Evolutionary conservation across 1,140 invertebrate species (phyloP), one percentile per base, ranked within the genome.

Genomic region (Popillia japonica): DNA sequence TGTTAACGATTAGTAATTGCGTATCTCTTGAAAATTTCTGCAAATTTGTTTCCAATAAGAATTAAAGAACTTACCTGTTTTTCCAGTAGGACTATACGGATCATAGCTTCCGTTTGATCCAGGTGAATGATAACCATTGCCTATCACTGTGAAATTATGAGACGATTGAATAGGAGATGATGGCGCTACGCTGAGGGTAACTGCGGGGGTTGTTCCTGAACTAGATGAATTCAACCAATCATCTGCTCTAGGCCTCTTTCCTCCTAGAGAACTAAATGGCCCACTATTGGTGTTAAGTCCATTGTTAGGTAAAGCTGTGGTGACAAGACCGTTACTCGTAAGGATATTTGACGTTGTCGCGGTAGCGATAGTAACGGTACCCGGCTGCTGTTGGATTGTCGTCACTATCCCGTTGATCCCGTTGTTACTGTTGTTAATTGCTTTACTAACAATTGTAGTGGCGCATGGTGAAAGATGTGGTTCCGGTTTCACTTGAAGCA

Each of bases 51-150:
- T 34, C 27, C 4, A 34, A 34, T 34, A 34, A 2, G 27, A 34
- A 34, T 34, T 34, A 34, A 55, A 17, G 2, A 76, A 90, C 93
- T 92, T 81, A 94, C 94, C 93, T 90, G 93, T 91, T 91, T 95
- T 95, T 84, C 93, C 93, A 87, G 94, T 95, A 59, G 94, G 94
- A 89, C 94, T 95, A 86, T 95, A 95, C 83, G 94, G 93, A 83
- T 95, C 94, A 87, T 95, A 95, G 89, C 94, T 95, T 83, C 93
- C 91, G 64, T 75, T 75, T 0, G 93, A 93, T 89, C 95, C 91
- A 0, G 93, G 93, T 79, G 94, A 95, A n/a, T 93, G 92, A 84
- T 95, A 95, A 20, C 94, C 94, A 82, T 95, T 94, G 80, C 91
- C 94, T 83, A 90, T 90, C 80, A 90, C 88, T 20, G 89, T 87